These are phyloP conservation scores for Eremobia ochroleuca DNA, from an alignment of 2,888 invertebrate species.

Conservation along the genomic window DNA sequence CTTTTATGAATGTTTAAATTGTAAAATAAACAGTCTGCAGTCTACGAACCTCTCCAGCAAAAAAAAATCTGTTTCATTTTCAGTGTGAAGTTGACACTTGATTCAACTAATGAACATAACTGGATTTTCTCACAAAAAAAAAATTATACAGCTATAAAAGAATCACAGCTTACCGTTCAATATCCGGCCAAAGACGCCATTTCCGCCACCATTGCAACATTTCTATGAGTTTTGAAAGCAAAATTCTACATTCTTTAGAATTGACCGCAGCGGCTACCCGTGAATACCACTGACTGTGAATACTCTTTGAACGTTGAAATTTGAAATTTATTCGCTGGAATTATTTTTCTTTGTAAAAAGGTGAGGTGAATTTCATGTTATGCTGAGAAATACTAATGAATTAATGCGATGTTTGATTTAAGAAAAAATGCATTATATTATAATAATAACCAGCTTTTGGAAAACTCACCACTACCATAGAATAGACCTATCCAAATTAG, in stretches of 20 bases:
- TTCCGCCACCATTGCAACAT: slow-evolving; percentile 67
- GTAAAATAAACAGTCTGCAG: neutral
- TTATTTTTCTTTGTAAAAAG: slow-evolving; percentile 49
- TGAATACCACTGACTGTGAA: slow-evolving; percentile 63
- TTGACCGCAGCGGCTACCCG: slow-evolving; percentile 59
- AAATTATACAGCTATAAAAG: slow-evolving; percentile 18
- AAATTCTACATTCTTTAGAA: slow-evolving; percentile 72
- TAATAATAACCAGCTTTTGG: neutral
- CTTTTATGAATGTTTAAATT: neutral
- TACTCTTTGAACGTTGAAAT: slow-evolving; percentile 56
- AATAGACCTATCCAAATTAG: neutral
- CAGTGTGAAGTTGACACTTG: slow-evolving; percentile 27
- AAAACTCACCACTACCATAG: neutral
- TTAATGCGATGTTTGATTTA: slow-evolving; percentile 4
- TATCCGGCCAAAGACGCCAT: slow-evolving; percentile 73
- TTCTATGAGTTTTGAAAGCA: slow-evolving; percentile 69
- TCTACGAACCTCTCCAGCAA: neutral
- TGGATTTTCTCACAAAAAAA: slow-evolving; percentile 18
- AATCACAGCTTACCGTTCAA: slow-evolving; percentile 73
- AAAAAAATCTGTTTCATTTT: neutral
- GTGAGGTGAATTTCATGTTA: slow-evolving; percentile 19
- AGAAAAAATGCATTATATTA: slow-evolving; percentile 5
- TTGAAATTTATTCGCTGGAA: slow-evolving; percentile 52
- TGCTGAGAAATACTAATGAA: slow-evolving; percentile 17
- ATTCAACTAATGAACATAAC: slow-evolving; percentile 19